Base-by-base conservation (phyloP, 30 jellyfish, hydroid and myxozoan genomes). In the Hydractinia echinata region DNA sequence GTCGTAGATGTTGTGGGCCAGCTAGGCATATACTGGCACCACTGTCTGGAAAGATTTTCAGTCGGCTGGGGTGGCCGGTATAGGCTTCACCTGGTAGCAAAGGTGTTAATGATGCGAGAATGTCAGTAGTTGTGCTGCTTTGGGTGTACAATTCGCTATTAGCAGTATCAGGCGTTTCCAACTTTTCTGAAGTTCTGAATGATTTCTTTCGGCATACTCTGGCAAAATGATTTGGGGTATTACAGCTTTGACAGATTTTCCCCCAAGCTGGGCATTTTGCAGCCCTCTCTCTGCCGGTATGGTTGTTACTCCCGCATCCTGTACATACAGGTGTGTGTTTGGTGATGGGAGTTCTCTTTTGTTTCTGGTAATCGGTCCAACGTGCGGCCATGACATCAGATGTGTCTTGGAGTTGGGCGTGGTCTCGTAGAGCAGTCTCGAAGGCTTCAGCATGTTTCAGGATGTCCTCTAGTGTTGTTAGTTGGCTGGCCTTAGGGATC, bases 401-500 rank as follows among this genome's bases (percentile, higher is more conserved):
- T 9, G 5, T 8, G 18, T 64, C 39, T 7, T 71, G 81, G 18
- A 71, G 61, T 48, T 54, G 11, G 30, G 30, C 60, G 30, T 4
- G 81, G 53, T 71, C 81, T 19, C 68, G 67, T 11, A 11, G 10
- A 7, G 60, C 61, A 14, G 81, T 71, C 51, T 7, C 81, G 10
- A 71, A n/a, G 81, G 81, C 81, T 71, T 71, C 60, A 50, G 81
- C 67, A 58, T 71, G 81, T 19, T 71, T 71, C 1, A 71, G 10
- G 50, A 71, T 15, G 81, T 71, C 81, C 8, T 30, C n/a, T 19
- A 71, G 67, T 54, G 81, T 71, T 71, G 30, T 71, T 10, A 19
- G 52, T 71, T 19, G 81, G 68, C 81, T 71, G 81, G 67, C 67
- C 81, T 71, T n/a, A n/a, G n/a, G n/a, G n/a, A n/a, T n/a, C n/a